phyloP scores from a whole-genome alignment of 92 coral and sea anemone species.

The Desmophyllum pertusum region DNA sequence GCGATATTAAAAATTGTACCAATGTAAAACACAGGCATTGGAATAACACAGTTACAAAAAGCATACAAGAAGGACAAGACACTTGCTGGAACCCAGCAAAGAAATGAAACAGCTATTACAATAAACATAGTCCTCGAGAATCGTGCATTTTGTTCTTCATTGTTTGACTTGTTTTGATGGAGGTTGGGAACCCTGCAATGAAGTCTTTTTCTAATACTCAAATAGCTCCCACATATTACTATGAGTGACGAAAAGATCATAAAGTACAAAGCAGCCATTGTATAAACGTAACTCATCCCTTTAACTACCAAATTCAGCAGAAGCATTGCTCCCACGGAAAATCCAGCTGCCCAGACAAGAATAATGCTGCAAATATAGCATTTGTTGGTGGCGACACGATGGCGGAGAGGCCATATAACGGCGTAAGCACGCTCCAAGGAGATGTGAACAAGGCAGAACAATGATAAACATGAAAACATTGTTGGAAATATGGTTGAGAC shows the following conservation, averaged over 20 bases:
- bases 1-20: background rate
- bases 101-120: background rate
- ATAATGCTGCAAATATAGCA: background rate
- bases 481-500: background rate
- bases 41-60: background rate
- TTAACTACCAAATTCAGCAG: background rate
- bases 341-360: conserved; percentile 14
- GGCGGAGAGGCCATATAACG: conserved; percentile 36
- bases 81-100: conserved; percentile 24
- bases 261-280: background rate
- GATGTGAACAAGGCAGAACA: conserved; percentile 8
- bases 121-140: conserved; percentile 17
- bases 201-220: conserved; percentile 6
- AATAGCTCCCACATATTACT: background rate
- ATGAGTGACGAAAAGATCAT: background rate
- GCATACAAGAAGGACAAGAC: background rate
- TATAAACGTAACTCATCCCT: background rate
- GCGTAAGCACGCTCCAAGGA: conserved; percentile 40
- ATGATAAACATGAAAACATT: background rate
- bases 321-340: background rate
- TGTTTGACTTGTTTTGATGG: background rate
- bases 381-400: conserved; percentile 3
- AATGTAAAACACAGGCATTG: background rate
- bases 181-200: background rate
- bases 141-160: conserved; percentile 3